Base-by-base conservation (phyloP, 2,113 vertebrate genomes). In the Anguilla rostrata region DNA sequence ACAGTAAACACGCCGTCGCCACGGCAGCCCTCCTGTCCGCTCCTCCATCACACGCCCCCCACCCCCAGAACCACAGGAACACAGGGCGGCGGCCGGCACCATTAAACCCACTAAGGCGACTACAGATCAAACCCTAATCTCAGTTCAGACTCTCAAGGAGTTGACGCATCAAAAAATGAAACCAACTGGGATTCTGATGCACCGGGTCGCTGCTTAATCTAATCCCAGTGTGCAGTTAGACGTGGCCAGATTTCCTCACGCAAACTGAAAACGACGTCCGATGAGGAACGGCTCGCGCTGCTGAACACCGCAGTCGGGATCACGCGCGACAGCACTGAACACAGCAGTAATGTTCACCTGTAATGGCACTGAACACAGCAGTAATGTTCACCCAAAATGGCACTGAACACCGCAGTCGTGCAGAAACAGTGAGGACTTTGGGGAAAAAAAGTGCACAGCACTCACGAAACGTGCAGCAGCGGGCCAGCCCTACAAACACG, bases 1-100 rank as follows among this genome's bases (percentile, higher is more conserved):
- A 57, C 60, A 53, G 78, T 66, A 86, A 86, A 86, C 79, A 63
- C 40, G 22, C 79, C 2, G 39, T 71, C 60, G 20, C 57, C 39
- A 34, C 39, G 39, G 79, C 85, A 39, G 56, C 49, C 39, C 56
- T 46, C 39, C 9, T 26, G 8, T 14, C 20, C 71, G 34, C 71
- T 66, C 40, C 11, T 53, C 49, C 12, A 1, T 53, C 49, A 14
- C 8, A 53, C 1, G 49, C 43, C 8, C 49, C 2, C 12, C 49
- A 53, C 49, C 11, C 49, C 9, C 49, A 11, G 8, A 8, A 14
- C 12, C 49, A 14, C 11, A 53, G 29, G 15, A 82, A 86, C 43
- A 29, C 49, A 53, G 26, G 16, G 43, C n/a, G 11, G 71, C 8
- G 40, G 41, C 79, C 39, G 40, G 49, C 78, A 41, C 60, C 71